Conservation (phyloP, 2,888 invertebrate species). For the Eurytoma californica region DNA sequence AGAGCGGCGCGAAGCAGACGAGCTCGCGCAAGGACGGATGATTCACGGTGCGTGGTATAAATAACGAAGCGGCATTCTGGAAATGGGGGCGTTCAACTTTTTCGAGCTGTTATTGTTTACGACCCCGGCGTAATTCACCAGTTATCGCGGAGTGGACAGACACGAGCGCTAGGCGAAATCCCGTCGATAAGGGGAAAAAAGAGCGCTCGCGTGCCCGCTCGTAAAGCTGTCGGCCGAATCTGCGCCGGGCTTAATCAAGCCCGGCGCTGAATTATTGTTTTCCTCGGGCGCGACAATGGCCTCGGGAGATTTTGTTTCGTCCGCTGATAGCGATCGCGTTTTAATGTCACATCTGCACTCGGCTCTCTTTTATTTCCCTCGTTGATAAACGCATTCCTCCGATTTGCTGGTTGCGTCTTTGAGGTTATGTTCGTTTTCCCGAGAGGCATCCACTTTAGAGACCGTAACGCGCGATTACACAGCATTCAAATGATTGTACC, state of each 20-base stretch:
- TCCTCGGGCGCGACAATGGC: constrained; percentile 24
- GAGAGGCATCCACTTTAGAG: background rate
- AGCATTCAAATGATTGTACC: too few relatives aligned
- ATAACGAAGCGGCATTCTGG: too few relatives aligned
- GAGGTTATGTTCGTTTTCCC: background rate
- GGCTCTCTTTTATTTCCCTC: background rate
- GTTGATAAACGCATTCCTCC: background rate
- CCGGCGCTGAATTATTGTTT: constrained; percentile 39
- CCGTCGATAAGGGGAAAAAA: constrained; percentile 9
- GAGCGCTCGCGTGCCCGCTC: constrained; percentile 3
- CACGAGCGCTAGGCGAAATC: too few relatives aligned
- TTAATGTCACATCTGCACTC: background rate
- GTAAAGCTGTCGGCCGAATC: constrained; percentile 39
- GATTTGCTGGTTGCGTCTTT: background rate
- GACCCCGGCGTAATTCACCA: too few relatives aligned
- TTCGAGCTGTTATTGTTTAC: background rate
- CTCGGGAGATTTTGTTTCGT: background rate
- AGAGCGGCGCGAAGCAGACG: too few relatives aligned
- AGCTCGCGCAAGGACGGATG: background rate
- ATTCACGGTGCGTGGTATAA: too few relatives aligned
- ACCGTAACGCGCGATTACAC: background rate
- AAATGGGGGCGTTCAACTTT: background rate
- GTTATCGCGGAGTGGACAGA: too few relatives aligned
- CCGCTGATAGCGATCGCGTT: constrained; percentile 1
- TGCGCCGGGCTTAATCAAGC: constrained; percentile 26